Conservation (phyloP, 2,797 vertebrate species). For the Cirrhinus mrigala region DNA sequence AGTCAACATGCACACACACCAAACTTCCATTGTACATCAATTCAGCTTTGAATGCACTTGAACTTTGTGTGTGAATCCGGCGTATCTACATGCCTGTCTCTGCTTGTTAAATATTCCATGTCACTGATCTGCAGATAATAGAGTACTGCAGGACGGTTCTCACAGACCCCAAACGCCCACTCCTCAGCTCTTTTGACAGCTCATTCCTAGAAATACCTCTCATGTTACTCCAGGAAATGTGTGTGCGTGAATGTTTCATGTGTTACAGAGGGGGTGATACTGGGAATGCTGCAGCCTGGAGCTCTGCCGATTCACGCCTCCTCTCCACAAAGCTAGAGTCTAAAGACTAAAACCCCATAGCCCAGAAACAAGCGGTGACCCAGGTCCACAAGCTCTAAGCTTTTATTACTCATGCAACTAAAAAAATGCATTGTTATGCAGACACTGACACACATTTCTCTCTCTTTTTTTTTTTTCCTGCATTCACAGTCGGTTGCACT, state of each 20-base stretch:
- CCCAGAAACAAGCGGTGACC: conserved; percentile 18
- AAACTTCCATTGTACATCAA: conserved; percentile 46
- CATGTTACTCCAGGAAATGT: conserved; percentile 46
- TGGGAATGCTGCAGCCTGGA: conserved; percentile 39
- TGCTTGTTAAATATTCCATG: conserved; percentile 37
- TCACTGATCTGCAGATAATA: conserved; percentile 34
- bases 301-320: conserved; percentile 36
- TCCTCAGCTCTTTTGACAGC: conserved; percentile 44
- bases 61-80: conserved; percentile 27
- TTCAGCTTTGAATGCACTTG: conserved; percentile 19
- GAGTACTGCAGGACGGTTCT: conserved; percentile 44
- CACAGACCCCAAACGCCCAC: conserved; percentile 55
- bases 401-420: conserved; percentile 6
- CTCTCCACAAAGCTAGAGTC: conserved; percentile 6
- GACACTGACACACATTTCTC: not conserved
- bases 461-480: not conserved
- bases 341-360: conserved; percentile 16
- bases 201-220: conserved; percentile 56
- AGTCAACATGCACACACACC: conserved; percentile 72
- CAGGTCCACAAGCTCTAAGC: conserved; percentile 20
- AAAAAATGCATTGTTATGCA: not conserved
- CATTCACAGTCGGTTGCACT: not conserved
- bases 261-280: conserved; percentile 25
- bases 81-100: conserved; percentile 34
- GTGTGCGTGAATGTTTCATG: conserved; percentile 40